These are phyloP conservation scores for Lepus oiostolus DNA, from an alignment of 2,797 vertebrate genomes.

Conservation along the genomic window DNA sequence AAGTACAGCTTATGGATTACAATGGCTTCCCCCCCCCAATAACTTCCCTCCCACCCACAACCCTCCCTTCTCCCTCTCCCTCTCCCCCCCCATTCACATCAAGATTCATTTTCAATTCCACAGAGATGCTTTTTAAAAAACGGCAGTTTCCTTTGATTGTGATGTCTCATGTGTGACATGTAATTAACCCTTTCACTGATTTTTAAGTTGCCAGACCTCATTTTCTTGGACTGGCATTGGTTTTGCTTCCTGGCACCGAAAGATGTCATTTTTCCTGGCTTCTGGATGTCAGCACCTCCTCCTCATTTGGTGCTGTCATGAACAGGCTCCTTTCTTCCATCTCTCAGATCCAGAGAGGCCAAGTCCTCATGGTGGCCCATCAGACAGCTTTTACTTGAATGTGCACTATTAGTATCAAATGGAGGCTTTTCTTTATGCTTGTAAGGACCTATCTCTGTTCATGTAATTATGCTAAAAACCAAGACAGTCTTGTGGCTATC, in stretches of 20 bases:
- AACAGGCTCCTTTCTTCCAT: background rate
- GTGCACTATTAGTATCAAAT: background rate
- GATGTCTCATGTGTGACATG: background rate
- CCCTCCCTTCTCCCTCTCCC: too few relatives aligned
- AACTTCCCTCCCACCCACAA: too few relatives aligned
- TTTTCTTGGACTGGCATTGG: background rate
- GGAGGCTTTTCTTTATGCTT: constrained; percentile 63
- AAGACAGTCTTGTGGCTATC: background rate
- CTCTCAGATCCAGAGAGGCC: background rate
- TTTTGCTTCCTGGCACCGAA: background rate
- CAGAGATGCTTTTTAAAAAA: constrained; percentile 44
- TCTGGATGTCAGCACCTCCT: background rate
- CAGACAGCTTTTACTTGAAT: background rate
- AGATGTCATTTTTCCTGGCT: constrained; percentile 20
- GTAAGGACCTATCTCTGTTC: constrained; percentile 18
- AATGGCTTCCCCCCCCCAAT: too few relatives aligned
- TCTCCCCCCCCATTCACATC: too few relatives aligned
- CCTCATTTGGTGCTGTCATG: background rate
- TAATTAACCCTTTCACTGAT: background rate
- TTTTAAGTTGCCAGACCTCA: constrained; percentile 25
- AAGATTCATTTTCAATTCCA: background rate
- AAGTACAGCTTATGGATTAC: too few relatives aligned
- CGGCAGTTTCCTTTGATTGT: background rate
- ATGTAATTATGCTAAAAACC: constrained; percentile 66
- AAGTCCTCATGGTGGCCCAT: background rate